Base-by-base conservation (phyloP, 2,797 vertebrate genomes). In the Periparus ater region DNA sequence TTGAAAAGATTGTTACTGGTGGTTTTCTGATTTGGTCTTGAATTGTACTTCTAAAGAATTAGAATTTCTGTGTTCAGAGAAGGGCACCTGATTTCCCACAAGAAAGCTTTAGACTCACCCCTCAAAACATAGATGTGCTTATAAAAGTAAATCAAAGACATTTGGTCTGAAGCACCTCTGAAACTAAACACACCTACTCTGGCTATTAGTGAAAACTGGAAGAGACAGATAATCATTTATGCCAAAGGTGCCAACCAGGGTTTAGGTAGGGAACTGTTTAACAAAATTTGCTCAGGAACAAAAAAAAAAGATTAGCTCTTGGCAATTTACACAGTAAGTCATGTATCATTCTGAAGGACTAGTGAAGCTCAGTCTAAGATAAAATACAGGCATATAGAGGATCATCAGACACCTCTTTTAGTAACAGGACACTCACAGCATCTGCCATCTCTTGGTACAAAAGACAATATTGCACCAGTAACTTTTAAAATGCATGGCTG, bases 151-250 rank as follows among this genome's bases (percentile, higher is more conserved):
- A 91, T 61, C 51, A 78, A 75, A 87, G 60, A 73, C 42, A 47
- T 88, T 19, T 45, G 40, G 36, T 60, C 14, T 81, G 51, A 86
- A 92, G 48, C 58, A 73, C 51, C 58, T 76, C 58, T 40, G 50
- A 85, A 85, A 70, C 60, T 22, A 68, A 93, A 71, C 34, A 71
- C 26, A 83, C 16, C 48, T 74, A 83, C 22, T 63, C 48, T 65
- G 48, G 61, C 42, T 80, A 65, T 73, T 87, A 85, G 55, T 19
- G 48, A 93, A 85, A 92, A 4, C 5, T 65, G 58, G 20, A 77
- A 89, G 53, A 92, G 72, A 87, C 17, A 93, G 50, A 71, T 79
- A 67, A 91, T 77, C 34, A 74, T 88, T 94, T 85, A 91, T 65
- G 40, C 34, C 89, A 88, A 88, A 95, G 84, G 45, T 83, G 65